These are phyloP conservation scores for Eupithecia dodoneata DNA, from an alignment of 2,888 invertebrate species.

Conservation along the genomic window DNA sequence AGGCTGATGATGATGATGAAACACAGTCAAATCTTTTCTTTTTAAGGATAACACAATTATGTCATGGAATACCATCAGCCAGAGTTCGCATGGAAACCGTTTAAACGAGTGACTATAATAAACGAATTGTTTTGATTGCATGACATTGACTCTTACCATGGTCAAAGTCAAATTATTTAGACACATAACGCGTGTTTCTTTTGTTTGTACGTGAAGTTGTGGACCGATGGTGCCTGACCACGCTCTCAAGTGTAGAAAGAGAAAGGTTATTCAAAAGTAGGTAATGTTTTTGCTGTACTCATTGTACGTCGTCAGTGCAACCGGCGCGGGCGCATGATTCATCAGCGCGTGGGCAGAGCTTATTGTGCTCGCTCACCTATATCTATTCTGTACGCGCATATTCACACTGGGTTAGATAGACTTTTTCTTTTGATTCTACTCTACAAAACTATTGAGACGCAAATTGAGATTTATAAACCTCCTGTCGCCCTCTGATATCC, in stretches of 20 bases:
- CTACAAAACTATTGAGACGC: slow-evolving; percentile 3
- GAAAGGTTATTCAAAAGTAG: slow-evolving; percentile 84
- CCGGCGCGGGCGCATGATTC: slow-evolving; percentile 74
- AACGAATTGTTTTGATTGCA: slow-evolving; percentile 43
- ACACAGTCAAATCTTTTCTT: background rate
- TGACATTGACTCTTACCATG: slow-evolving; percentile 55
- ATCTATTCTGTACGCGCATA: slow-evolving; percentile 56
- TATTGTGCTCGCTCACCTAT: slow-evolving; percentile 74
- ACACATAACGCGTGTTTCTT: slow-evolving; percentile 52
- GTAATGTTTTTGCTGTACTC: slow-evolving; percentile 82
- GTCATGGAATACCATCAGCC: background rate
- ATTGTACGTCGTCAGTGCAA: slow-evolving; percentile 62
- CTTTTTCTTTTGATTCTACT: slow-evolving; percentile 67
- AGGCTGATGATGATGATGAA: too few species aligned
- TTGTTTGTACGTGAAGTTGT: slow-evolving; percentile 63
- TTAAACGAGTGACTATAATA: slow-evolving; percentile 27
- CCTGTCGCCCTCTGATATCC: slow-evolving; percentile 33
- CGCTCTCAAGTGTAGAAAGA: slow-evolving; percentile 80
- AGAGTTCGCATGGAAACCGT: background rate
- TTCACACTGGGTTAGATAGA: slow-evolving; percentile 68
- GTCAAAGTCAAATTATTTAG: slow-evolving; percentile 58
- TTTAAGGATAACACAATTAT: background rate
- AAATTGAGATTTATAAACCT: slow-evolving; percentile 35
- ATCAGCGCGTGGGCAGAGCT: slow-evolving; percentile 79
- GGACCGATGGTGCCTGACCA: slow-evolving; percentile 68